Base-by-base conservation (phyloP, 2,888 invertebrate genomes). In the Andrena bucephala region DNA sequence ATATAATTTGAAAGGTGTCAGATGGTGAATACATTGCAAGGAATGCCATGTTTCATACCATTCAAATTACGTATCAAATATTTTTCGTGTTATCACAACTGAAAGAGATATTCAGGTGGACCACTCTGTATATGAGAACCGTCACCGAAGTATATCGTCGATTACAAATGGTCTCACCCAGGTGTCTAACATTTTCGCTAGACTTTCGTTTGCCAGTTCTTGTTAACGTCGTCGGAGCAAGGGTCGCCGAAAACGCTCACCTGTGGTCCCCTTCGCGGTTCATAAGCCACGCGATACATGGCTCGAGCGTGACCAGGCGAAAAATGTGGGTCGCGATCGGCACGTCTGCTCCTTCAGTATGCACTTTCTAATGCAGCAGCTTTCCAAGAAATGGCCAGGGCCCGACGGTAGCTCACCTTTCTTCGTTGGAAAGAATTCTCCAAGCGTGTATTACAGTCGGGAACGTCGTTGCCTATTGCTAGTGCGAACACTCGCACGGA, bases 321-420 rank as follows among this genome's bases (percentile, higher is more conserved):
- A 33, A 83, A 79, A 85, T 87, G 76, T 80, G 73, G 88, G 79
- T 82, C 82, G 81, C 81, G 68, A 85, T 85, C 80, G 65, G 63
- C 87, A 83, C 75, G 84, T 73, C 76, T 69, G 60, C 71, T 70
- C 54, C 54, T 62, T 54, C 50, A 63, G 68, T 70, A 77, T 80
- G 84, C 87, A 85, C 90, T 90, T 90, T 90, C 89, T 90, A 89
- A 90, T 84, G 84, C 81, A 68, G 65, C 82, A 75, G 85, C 89
- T 90, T 90, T 89, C 90, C 89, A 90, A 85, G 83, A 81, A 86
- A 83, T 77, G 77, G 76, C 63, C 76, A 76, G 74, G 60, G 73
- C 73, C 78, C 69, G 69, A 69, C 69, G 77, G 71, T 84, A 70
- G 63, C 63, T 36, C 31, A 48, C 62, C 77, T 72, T 77, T 68